These are phyloP conservation scores for Rattus norvegicus DNA, from an alignment of 2,113 vertebrate genomes.

Conservation along the genomic window GRCr8 NC_086019.1:181412001-181412500, in stretches of 20 bases:
- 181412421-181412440: background rate
- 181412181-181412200: background rate
- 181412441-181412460: background rate
- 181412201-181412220: background rate
- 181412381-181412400: background rate
- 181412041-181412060: no score
- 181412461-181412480: fast-evolving
- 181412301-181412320: background rate
- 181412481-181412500: fast-evolving
- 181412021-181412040: no score
- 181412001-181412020: no score
- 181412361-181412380: background rate
- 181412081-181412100: background rate
- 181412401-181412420: background rate
- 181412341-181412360: background rate
- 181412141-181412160: background rate
- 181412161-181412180: background rate
- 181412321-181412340: background rate
- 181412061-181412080: background rate
- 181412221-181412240: background rate
- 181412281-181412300: background rate
- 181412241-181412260: background rate
- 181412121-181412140: background rate
- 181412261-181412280: background rate
- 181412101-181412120: background rate